These are phyloP conservation scores for Myotis yumanensis DNA, from an alignment of 2,113 vertebrate genomes.

Conservation along the genomic window DNA sequence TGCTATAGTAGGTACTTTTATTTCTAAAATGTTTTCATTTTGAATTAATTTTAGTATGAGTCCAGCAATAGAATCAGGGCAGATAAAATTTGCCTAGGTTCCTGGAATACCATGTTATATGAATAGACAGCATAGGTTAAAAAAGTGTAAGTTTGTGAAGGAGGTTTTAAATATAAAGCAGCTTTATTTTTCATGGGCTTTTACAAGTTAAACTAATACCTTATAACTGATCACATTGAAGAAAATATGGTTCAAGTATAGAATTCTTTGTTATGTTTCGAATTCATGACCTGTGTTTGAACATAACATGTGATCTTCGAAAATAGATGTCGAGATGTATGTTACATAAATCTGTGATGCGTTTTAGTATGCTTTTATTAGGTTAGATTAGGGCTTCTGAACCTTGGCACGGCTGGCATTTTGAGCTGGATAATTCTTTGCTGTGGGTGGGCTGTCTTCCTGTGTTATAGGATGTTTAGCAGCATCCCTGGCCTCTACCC, in stretches of 20 bases:
- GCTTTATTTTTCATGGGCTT: conserved; percentile 7
- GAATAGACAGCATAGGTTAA: not conserved
- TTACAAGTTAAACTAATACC: not conserved
- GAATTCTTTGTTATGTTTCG: not conserved
- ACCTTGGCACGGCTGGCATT: not conserved
- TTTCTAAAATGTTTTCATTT: not conserved
- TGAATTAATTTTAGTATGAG: conserved; percentile 19
- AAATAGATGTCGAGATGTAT: not conserved
- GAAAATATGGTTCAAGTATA: not conserved
- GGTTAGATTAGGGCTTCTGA: not conserved
- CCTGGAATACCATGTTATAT: not conserved
- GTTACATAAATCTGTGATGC: not conserved
- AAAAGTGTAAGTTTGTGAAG: not conserved
- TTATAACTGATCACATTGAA: not conserved
- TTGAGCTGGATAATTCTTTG: not conserved
- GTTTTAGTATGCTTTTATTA: not conserved
- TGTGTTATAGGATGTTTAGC: not conserved
- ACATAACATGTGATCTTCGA: not conserved
- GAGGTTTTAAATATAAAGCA: not conserved
- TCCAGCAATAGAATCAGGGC: not conserved
- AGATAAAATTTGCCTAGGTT: not conserved
- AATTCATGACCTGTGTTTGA: not conserved
- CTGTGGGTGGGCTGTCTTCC: not conserved
- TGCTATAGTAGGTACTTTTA: not conserved
- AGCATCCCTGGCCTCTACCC: not conserved